Evolutionary conservation across 2,113 vertebrate genomes (phyloP), one percentile per base, ranked within the genome.

Genomic region (Campylomormyrus numenius): DNA sequence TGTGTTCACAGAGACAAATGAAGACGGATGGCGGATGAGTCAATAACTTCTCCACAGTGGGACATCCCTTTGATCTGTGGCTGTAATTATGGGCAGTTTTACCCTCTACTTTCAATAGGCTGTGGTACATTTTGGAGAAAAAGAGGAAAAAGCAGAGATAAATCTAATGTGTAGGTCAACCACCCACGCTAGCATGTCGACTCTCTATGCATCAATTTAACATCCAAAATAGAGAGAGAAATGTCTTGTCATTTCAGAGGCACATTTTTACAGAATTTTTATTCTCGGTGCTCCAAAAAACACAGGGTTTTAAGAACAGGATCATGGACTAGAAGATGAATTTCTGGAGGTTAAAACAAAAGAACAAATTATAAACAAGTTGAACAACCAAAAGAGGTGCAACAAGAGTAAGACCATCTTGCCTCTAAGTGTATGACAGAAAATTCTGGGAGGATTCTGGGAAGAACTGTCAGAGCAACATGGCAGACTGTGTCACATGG

Each of bases 241-340:
- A 95, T 92, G 95, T 96, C 96, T 97, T 97, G 95, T 97, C 96
- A 97, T 97, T 95, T 90, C 27, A 2, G 53, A 15, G 56, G 49
- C 27, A 48, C 90, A 53, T 91, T 90, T 88, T 95, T 94, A 86
- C 93, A 91, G 90, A 93, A 93, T 94, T 93, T 93, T 93, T 92
- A 93, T 92, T 94, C 92, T 93, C 92, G 90, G 92, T 87, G 45
- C 91, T 85, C 87, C 90, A 88, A n/a, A 80, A 91, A 91, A 66
- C 56, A 89, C 91, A 92, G 90, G 91, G 92, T 91, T 91, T 90
- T 90, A 91, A 90, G 89, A 92, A 88, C 6, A 27, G 90, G 90
- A 91, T 85, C 90, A 87, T 45, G 74, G 91, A 90, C 88, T 90
- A 3, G 42, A 19, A 92, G 93, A 24, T n/a, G 92, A 92, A 94